These are phyloP conservation scores for Anastatus disparis DNA, from an alignment of 1,140 invertebrate genomes.

Conservation along the genomic window DNA sequence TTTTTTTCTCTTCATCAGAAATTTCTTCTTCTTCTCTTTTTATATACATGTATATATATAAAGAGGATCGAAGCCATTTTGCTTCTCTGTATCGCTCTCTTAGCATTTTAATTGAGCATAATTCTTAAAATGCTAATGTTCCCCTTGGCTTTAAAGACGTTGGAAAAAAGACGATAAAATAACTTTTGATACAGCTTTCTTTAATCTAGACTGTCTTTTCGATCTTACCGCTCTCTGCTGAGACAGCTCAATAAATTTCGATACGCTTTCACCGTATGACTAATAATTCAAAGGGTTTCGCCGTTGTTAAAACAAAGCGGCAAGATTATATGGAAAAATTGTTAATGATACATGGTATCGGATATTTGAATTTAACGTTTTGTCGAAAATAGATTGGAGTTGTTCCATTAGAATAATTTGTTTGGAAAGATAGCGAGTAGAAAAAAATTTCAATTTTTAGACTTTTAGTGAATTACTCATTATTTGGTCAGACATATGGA, in stretches of 20 bases:
- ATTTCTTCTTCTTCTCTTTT: too few relatives aligned
- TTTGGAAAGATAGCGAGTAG: too few relatives aligned
- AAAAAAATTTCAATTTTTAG: too few relatives aligned
- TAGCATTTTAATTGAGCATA: constrained; percentile 36
- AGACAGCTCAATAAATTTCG: constrained; percentile 40
- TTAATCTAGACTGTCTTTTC: constrained; percentile 8
- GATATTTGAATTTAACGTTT: constrained; percentile 9
- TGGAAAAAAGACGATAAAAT: constrained; percentile 22
- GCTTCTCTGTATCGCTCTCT: background rate
- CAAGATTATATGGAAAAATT: constrained; percentile 10
- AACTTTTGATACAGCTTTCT: constrained; percentile 7
- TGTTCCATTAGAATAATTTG: constrained; percentile 17
- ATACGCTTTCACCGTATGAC: constrained; percentile 22
- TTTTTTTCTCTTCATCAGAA: background rate
- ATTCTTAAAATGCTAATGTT: constrained; percentile 37
- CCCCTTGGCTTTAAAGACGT: background rate
- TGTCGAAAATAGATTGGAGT: constrained; percentile 23
- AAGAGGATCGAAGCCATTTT: too few relatives aligned
- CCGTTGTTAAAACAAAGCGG: too few relatives aligned
- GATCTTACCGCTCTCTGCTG: background rate
- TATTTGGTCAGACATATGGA: too few relatives aligned
- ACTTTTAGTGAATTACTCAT: too few relatives aligned
- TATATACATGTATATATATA: too few relatives aligned
- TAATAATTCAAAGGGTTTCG: constrained; percentile 20
- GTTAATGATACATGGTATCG: constrained; percentile 14